phyloP scores from a whole-genome alignment of 2,888 invertebrate genomes.

The Ditula angustiorana region DNA sequence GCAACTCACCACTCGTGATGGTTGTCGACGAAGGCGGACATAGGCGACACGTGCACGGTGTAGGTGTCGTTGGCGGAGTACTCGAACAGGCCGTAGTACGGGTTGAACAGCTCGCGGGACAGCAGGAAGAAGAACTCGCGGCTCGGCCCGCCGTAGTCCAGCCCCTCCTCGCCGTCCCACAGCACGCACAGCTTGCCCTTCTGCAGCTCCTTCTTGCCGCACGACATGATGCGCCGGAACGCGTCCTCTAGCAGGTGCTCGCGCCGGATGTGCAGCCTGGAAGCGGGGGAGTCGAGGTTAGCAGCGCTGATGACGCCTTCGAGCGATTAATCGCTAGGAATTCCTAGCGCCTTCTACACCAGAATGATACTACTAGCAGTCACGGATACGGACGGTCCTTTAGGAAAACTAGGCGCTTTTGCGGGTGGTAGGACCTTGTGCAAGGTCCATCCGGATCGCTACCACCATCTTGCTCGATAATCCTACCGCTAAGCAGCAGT shows the following conservation, averaged over 20 bases:
- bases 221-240: constrained; percentile 98
- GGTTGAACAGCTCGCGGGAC: constrained; percentile 98
- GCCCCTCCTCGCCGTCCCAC: constrained; percentile 97
- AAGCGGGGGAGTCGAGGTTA: constrained; percentile 44
- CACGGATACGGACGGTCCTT: too few relatives aligned
- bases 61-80: constrained; percentile 99
- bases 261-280: constrained; percentile 95
- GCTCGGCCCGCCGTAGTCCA: constrained; percentile 99
- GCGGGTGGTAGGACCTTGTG: too few relatives aligned
- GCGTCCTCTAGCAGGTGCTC: constrained; percentile 98
- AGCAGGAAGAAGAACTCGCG: constrained; percentile 99
- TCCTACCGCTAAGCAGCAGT: too few relatives aligned
- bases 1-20: constrained; percentile 96
- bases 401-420: too few relatives aligned
- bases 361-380: too few relatives aligned
- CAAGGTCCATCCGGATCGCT: too few relatives aligned
- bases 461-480: too few relatives aligned
- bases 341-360: too few relatives aligned
- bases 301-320: background rate
- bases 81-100: constrained; percentile 99
- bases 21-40: constrained; percentile 98
- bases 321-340: too few relatives aligned
- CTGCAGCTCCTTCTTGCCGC: constrained; percentile 97
- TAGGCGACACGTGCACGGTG: constrained; percentile 97
- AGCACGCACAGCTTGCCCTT: constrained; percentile 97